A percentile compares a stretch with the other conserved stretches of the same genome.
These are phyloP conservation scores for Dryocosmus kuriphilus DNA, from an alignment of 2,888 invertebrate species.

Conservation along the genomic window DNA sequence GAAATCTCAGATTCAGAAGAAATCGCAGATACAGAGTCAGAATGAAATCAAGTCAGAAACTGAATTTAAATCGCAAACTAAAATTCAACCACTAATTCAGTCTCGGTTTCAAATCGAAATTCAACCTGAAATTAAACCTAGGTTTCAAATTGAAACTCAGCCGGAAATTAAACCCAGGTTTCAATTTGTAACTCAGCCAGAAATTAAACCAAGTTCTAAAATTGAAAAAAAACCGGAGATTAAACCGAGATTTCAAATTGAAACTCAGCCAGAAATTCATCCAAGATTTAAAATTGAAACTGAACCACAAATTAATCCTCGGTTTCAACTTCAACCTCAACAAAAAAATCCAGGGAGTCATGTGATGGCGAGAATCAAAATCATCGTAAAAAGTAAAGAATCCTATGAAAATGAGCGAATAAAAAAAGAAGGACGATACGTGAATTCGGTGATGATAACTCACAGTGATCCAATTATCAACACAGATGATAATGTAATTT, in stretches of 20 bases:
- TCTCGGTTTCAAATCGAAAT: background rate
- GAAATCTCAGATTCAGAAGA: background rate
- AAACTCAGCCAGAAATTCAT: constrained; percentile 40
- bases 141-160: constrained; percentile 37
- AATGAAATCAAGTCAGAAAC: background rate
- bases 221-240: background rate
- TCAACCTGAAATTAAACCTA: background rate
- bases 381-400: constrained; percentile 70
- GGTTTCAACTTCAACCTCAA: constrained; percentile 15
- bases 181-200: background rate
- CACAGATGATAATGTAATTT: constrained; percentile 73
- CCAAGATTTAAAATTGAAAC: constrained; percentile 31
- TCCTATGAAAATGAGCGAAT: constrained; percentile 52
- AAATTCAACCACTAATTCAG: constrained; percentile 1
- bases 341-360: constrained; percentile 71
- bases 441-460: constrained; percentile 68
- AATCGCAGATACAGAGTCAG: background rate
- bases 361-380: constrained; percentile 74
- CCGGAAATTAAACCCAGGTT: constrained; percentile 30
- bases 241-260: constrained; percentile 17
- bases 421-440: constrained; percentile 59
- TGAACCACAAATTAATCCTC: constrained; percentile 25
- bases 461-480: constrained; percentile 72
- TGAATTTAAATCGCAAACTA: background rate
- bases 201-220: constrained; percentile 1